Conservation (phyloP, 2,113 vertebrate genomes). For the Petaurus breviceps region DNA sequence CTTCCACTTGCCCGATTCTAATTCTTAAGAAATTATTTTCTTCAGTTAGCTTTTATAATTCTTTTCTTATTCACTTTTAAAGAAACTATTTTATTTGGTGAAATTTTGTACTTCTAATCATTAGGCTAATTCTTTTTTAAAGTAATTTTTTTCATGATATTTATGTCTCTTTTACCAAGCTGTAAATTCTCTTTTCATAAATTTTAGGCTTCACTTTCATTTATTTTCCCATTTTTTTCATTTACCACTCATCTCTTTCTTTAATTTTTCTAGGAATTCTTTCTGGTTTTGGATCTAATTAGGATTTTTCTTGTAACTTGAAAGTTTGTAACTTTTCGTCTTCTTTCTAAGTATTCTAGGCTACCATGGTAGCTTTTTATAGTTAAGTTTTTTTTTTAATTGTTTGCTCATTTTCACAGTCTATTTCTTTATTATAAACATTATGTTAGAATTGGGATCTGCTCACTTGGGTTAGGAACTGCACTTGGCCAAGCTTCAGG, state of each 20-base stretch:
- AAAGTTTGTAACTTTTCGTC: background rate
- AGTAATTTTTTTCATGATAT: no score
- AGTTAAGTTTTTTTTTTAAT: background rate
- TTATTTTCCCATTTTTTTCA: background rate
- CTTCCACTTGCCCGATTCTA: no score
- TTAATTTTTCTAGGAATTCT: background rate
- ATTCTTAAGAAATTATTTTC: no score
- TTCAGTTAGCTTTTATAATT: no score
- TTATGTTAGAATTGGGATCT: background rate
- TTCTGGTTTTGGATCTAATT: background rate
- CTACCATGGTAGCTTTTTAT: background rate
- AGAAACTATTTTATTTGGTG: no score
- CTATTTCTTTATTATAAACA: background rate
- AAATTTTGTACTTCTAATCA: no score
- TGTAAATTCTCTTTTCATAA: background rate
- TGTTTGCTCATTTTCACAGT: background rate
- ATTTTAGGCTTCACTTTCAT: background rate
- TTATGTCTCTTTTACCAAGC: background rate
- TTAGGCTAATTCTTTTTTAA: no score
- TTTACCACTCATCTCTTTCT: background rate
- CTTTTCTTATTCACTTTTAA: no score
- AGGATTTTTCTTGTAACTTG: background rate
- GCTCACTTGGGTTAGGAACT: background rate
- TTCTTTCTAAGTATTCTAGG: background rate
- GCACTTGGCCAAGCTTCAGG: background rate